Conservation (phyloP, 2,113 vertebrate species). For the Vanacampus margaritifer region DNA sequence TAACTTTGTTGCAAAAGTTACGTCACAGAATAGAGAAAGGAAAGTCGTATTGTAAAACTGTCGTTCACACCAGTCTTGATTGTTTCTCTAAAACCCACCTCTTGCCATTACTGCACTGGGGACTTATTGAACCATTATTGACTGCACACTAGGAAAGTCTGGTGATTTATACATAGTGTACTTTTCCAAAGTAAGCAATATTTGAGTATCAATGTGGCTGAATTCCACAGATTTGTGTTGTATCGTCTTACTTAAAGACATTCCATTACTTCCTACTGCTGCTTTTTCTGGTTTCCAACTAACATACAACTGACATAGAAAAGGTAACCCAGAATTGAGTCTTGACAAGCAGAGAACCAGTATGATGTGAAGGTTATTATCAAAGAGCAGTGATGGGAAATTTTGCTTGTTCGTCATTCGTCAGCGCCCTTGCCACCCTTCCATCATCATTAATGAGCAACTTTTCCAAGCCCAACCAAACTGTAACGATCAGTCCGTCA, state of each 20-base stretch:
- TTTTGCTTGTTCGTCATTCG: too few relatives aligned
- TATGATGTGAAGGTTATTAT: not conserved
- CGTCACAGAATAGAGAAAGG: conserved; percentile 22
- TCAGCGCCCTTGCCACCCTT: too few relatives aligned
- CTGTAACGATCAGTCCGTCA: too few relatives aligned
- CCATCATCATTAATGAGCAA: too few relatives aligned
- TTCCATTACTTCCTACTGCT: not conserved
- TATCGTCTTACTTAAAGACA: not conserved
- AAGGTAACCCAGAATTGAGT: not conserved
- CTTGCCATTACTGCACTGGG: conserved; percentile 52
- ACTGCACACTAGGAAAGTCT: conserved; percentile 48
- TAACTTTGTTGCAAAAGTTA: conserved; percentile 31
- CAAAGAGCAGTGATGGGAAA: not conserved
- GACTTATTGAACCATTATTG: conserved; percentile 62
- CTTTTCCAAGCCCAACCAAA: too few relatives aligned
- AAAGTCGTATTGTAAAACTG: conserved; percentile 22
- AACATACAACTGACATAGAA: not conserved
- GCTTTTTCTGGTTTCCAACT: not conserved
- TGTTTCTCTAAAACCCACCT: conserved; percentile 51
- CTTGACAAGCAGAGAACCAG: too few relatives aligned
- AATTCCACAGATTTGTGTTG: conserved; percentile 29
- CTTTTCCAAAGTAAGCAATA: conserved; percentile 56
- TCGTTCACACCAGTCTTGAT: conserved; percentile 39
- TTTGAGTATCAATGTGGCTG: conserved; percentile 30
- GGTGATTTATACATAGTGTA: conserved; percentile 61